Evolutionary conservation across 2,113 vertebrate genomes (phyloP).

Genomic region (Nymphicus hollandicus): DNA sequence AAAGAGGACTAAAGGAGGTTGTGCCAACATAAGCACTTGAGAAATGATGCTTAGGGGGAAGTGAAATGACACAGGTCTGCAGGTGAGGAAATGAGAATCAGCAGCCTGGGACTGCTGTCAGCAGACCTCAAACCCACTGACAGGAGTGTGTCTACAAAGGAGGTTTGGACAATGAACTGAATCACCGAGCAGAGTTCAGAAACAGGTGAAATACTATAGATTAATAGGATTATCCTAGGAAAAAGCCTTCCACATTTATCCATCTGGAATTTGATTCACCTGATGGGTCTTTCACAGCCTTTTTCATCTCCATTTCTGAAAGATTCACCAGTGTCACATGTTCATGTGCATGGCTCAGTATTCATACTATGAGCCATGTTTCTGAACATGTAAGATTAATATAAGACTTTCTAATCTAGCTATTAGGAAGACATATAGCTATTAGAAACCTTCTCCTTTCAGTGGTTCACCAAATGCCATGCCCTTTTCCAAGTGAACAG

Average conservation of each 20-base stretch:
- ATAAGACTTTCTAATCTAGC: not conserved
- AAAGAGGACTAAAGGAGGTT: constrained; percentile 17
- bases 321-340: not conserved
- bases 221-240: not conserved
- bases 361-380: not conserved
- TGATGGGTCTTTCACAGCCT: not conserved
- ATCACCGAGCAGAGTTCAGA: not conserved
- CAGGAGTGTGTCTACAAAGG: not conserved
- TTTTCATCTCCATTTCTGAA: not conserved
- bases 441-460: not conserved
- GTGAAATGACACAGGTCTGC: not conserved
- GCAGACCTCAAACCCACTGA: not conserved
- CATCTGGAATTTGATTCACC: not conserved
- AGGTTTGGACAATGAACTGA: not conserved
- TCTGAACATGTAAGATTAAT: not conserved
- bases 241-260: not conserved
- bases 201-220: not conserved
- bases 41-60: not conserved
- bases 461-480: not conserved
- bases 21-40: constrained; percentile 9
- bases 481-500: not conserved
- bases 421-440: not conserved
- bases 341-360: not conserved
- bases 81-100: not conserved
- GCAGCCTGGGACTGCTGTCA: not conserved